Evolutionary conservation across 2,113 vertebrate genomes (phyloP), one percentile per base, ranked within the genome.

Genomic region (Syngnathoides biaculeatus): DNA sequence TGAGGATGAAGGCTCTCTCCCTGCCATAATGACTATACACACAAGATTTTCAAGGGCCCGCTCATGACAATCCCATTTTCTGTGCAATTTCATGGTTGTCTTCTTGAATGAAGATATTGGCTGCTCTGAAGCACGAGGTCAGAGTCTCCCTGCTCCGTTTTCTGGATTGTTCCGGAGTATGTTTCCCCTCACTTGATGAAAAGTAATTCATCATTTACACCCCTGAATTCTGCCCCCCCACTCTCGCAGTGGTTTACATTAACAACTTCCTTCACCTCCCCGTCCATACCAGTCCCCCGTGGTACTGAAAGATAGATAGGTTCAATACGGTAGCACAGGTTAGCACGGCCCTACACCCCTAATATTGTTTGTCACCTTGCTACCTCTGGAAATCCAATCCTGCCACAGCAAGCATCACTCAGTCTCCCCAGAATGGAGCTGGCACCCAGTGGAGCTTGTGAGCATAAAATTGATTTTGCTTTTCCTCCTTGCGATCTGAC

Each of bases 41-140:
- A 57, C 93, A 88, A 95, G 95, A 95, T 98, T 97, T 98, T 95
- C 96, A 94, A 94, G 95, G 94, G 93, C 94, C 95, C 93, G 95
- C 95, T 98, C 96, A 98, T 99, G 97, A 99, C 97, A 99, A 98
- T 99, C 96, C 96, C 96, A 99, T 99, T 98, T 98, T 99, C 95
- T 95, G 94, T 98, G 96, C 97, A 99, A 99, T 99, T 99, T 99
- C 97, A 99, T 99, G 97, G 94, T 98, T 99, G 96, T 99, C 97
- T 98, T 99, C 96, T 99, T 98, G 96, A 98, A 99, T 99, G 97
- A 99, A 98, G 97, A 99, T 99, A 99, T 98, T 96, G 97, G 96
- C 96, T 96, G 96, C 95, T 98, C 93, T 94, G 95, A 96, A 96
- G 93, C 95, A 95, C 93, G 94, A 95, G 97, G 97, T 99, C 97